These are phyloP conservation scores for Tylochromis polylepis DNA, from an alignment of 2,113 vertebrate genomes.

Conservation along the genomic window DNA sequence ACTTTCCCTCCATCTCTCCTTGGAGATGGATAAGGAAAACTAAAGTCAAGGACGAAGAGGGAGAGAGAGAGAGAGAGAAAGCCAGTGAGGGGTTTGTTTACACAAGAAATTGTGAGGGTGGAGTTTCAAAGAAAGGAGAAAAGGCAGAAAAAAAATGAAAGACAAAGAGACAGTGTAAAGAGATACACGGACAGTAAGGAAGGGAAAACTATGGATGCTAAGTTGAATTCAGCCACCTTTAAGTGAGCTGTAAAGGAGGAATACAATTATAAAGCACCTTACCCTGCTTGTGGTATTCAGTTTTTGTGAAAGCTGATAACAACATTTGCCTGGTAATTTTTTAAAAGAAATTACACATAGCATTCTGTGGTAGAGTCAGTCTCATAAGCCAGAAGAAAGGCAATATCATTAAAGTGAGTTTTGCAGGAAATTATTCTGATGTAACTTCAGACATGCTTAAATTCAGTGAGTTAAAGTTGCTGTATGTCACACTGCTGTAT, in stretches of 20 bases:
- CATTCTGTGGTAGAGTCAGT: too few species aligned
- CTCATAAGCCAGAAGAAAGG: too few species aligned
- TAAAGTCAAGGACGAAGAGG: conserved; percentile 50
- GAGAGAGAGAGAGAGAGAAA: not conserved
- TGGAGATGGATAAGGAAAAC: conserved; percentile 57
- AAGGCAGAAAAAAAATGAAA: not conserved
- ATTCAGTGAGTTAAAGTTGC: too few species aligned
- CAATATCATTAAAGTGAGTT: too few species aligned
- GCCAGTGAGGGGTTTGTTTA: conserved; percentile 51
- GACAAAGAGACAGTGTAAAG: not conserved
- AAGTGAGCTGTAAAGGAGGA: not conserved
- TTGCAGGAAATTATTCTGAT: too few species aligned
- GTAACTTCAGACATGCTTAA: too few species aligned
- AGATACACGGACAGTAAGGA: not conserved
- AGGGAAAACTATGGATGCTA: not conserved
- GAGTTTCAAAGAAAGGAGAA: conserved; percentile 23
- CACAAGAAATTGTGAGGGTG: conserved; percentile 21
- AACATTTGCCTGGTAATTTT: not conserved
- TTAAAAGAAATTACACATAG: not conserved
- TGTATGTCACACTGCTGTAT: too few species aligned
- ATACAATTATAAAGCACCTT: not conserved
- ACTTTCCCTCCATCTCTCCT: conserved; percentile 36
- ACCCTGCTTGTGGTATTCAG: not conserved
- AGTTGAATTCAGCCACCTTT: not conserved
- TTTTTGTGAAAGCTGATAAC: not conserved